phyloP scores from a whole-genome alignment of 2,888 invertebrate genomes.

The Antheraea yamamai region DNA sequence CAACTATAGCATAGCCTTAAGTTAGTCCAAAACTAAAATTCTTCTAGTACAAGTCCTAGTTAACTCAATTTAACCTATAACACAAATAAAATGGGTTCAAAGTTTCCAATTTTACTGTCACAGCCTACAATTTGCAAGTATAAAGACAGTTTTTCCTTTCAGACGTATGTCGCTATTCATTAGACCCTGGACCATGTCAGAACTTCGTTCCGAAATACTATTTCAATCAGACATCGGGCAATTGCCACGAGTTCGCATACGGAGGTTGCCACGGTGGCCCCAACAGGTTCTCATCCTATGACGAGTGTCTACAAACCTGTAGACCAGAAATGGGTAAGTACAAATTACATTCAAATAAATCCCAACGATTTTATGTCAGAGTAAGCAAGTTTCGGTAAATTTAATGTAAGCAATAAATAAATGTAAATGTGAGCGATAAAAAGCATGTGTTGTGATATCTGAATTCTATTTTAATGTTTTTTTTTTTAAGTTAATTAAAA shows the following conservation, averaged over 20 bases:
- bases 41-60: not conserved
- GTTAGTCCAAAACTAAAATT: not conserved
- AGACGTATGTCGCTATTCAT: slow-evolving; percentile 89
- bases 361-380: not conserved
- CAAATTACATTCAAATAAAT: not conserved
- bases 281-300: slow-evolving; percentile 88
- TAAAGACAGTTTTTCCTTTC: slow-evolving; percentile 17
- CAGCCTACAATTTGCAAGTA: not conserved
- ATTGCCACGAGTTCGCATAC: slow-evolving; percentile 88
- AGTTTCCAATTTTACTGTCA: not conserved
- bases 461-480: not conserved
- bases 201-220: slow-evolving; percentile 85
- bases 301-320: slow-evolving; percentile 84
- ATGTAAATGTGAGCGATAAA: not conserved
- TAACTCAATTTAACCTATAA: not conserved
- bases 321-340: slow-evolving; percentile 43
- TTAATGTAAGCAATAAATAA: not conserved
- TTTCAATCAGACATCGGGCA: slow-evolving; percentile 83
- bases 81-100: not conserved
- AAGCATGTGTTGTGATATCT: not conserved
- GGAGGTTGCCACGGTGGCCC: slow-evolving; percentile 94
- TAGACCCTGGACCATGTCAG: slow-evolving; percentile 87
- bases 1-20: not conserved
- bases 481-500: not conserved
- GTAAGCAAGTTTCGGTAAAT: not conserved